phyloP scores from a whole-genome alignment of 2,797 vertebrate genomes.

The Otolemur crassicaudatus region DNA sequence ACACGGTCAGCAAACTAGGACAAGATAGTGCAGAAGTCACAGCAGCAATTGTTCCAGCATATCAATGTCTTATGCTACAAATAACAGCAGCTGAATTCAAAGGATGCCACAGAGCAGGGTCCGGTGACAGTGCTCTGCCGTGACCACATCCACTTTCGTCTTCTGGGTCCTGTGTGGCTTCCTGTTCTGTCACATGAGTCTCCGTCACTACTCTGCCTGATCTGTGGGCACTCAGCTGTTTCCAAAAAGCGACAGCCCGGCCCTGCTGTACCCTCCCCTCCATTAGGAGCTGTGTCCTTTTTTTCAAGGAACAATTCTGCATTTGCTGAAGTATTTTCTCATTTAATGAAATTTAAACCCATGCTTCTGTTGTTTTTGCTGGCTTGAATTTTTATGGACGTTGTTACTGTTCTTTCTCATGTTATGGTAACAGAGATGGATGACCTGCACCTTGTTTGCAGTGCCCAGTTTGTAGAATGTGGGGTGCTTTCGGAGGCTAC shows the following conservation, averaged over 20 bases:
- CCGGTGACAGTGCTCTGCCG: rapidly evolving
- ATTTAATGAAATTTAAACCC: neutral
- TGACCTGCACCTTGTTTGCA: neutral
- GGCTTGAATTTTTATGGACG: neutral
- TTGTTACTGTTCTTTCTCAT: neutral
- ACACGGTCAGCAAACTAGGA: too few relatives aligned
- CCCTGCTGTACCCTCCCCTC: rapidly evolving
- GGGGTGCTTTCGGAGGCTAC: neutral
- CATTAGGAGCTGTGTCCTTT: neutral
- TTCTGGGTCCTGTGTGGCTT: rapidly evolving
- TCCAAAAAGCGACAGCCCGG: neutral
- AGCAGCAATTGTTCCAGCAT: neutral
- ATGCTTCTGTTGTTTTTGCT: neutral
- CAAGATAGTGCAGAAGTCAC: neutral
- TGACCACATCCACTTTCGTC: neutral
- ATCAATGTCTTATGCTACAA: neutral
- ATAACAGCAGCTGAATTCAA: neutral
- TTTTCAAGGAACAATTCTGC: neutral
- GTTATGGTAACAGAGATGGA: neutral
- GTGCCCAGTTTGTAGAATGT: neutral
- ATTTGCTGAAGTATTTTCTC: neutral
- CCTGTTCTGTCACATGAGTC: rapidly evolving
- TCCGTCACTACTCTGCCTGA: rapidly evolving
- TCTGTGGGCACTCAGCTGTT: rapidly evolving
- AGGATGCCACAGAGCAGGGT: neutral